Base-by-base conservation (phyloP, 1,140 invertebrate species). In the Hetaerina americana region DNA sequence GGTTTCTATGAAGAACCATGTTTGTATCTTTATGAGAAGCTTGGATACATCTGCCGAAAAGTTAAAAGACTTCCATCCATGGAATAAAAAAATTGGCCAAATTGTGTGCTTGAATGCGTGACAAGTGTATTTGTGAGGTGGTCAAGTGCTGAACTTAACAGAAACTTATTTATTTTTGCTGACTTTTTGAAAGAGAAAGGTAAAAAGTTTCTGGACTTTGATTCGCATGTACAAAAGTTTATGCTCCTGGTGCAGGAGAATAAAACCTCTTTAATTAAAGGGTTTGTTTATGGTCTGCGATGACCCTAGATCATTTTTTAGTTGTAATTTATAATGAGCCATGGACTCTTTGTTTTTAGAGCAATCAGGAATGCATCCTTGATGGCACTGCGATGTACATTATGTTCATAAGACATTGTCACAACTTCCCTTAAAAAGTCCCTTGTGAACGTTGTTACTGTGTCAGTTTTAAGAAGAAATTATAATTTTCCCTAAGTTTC, bases 91-190 rank as follows among this genome's bases (percentile, higher is more conserved):
- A 57, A n/a, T n/a, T 57, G 40, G 40, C 40, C 40, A 12, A 57
- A 57, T 57, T 57, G 40, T 57, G 40, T 57, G 40, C 22, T n/a
- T 57, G 40, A 57, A n/a, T 18, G 40, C 22, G 40, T 57, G 40
- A n/a, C n/a, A n/a, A 57, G 40, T 57, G 40, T 57, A 57, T 18
- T 12, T 57, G 10, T 57, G 40, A 57, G 40, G 40, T n/a, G 22
- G 40, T 57, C 40, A 57, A 57, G 40, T 57, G 40, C 40, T 57
- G 40, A 57, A 57, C 40, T 57, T 12, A 57, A 18, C 40, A 57
- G 40, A 57, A 57, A n/a, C 40, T 57, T 57, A 57, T 57, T 57
- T 57, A 57, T 57, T 57, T 57, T 57, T 57, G 40, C 40, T 57
- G 40, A 57, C 40, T 57, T 57, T 57, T 57, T 57, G 40, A 57